Base-by-base conservation (phyloP, 2,113 vertebrate genomes). In the Dipodomys spectabilis region DNA sequence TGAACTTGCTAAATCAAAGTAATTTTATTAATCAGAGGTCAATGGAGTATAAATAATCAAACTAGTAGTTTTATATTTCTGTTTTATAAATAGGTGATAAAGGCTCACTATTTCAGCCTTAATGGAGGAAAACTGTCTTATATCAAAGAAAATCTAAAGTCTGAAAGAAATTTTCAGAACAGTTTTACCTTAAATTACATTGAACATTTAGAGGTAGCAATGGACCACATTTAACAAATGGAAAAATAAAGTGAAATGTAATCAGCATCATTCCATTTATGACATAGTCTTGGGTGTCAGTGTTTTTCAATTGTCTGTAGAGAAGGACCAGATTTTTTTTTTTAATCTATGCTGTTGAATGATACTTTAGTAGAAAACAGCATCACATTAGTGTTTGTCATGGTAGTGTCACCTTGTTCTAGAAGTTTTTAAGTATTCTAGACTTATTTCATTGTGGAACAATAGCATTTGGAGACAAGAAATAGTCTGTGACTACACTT, bases 181-280 rank as follows among this genome's bases (percentile, higher is more conserved):
- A 79, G 3, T 92, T 95, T 90, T 65, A 78, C 89, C 78, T 68
- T 57, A 79, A 88, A 78, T 87, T 81, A 20, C 68, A 45, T 86
- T 89, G 6, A 75, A 3, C 60, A 79, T 23, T 45, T 65, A 64
- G 82, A 78, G 23, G 45, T 79, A 93, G 71, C 53, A 57, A 64
- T 64, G 62, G 53, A 27, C 60, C 89, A 83, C 53, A 93, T 1
- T 86, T 75, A 84, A 82, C 53, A 68, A n/a, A 68, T 60, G 30
- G 88, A 60, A 25, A 83, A 67, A 69, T 71, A 71, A 92, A 89
- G 92, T 86, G 30, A 84, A 53, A 71, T 16, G 18, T 69, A 85
- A 20, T 84, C 72, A 71, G 22, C 65, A 79, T 79, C 89, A 75
- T 62, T 88, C 22, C 35, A 27, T 69, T 85, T 80, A 88, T 53